A percentile compares a stretch with the other conserved stretches of the same genome.
phyloP scores from a whole-genome alignment of 2,888 invertebrate species.

The Yponomeuta sedellus region DNA sequence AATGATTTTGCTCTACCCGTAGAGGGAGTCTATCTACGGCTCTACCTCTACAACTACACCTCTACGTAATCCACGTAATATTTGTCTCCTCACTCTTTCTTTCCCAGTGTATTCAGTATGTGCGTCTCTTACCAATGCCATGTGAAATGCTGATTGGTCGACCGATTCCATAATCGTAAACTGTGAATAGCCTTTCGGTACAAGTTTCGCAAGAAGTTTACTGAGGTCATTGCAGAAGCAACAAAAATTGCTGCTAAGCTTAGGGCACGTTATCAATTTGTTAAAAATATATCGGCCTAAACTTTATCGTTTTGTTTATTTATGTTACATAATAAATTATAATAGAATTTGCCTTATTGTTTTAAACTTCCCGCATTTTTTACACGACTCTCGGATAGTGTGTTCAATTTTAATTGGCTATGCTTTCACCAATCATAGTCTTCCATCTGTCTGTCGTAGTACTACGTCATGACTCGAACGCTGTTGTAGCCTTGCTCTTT shows the following conservation, averaged over 20 bases:
- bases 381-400: slow-evolving; percentile 42
- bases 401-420: slow-evolving; percentile 69
- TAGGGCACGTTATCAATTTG: too few relatives aligned
- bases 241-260: too few relatives aligned
- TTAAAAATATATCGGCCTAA: too few relatives aligned
- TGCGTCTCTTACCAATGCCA: slow-evolving; percentile 48
- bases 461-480: slow-evolving; percentile 41
- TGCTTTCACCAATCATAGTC: slow-evolving; percentile 72
- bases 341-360: background rate
- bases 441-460: slow-evolving; percentile 83
- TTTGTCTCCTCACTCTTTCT: slow-evolving; percentile 27
- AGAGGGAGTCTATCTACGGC: too few relatives aligned
- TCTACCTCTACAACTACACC: too few relatives aligned
- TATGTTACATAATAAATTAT: background rate
- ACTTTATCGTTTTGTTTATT: too few relatives aligned
- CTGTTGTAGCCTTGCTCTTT: slow-evolving; percentile 38
- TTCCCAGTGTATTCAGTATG: slow-evolving; percentile 26
- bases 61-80: slow-evolving; percentile 34
- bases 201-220: too few relatives aligned
- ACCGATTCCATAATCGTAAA: background rate
- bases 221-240: too few relatives aligned
- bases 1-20: too few relatives aligned
- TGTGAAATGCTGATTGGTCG: slow-evolving; percentile 55
- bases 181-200: background rate
- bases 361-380: slow-evolving; percentile 27